Conservation (phyloP, 1,140 invertebrate genomes). For the Maconellicoccus hirsutus region DNA sequence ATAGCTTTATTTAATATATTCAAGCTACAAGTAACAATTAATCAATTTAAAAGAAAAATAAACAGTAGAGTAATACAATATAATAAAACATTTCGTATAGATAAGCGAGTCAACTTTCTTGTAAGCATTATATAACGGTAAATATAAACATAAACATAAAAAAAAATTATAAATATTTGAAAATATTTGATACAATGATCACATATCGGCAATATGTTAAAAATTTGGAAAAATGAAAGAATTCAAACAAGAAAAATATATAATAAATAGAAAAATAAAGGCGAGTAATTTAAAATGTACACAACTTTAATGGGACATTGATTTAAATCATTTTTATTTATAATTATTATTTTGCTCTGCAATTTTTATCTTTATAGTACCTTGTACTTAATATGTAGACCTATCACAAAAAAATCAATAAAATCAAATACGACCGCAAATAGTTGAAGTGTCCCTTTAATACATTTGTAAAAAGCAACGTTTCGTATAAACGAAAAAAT, state of each 20-base stretch:
- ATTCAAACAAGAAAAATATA: background rate
- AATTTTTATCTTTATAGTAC: too few relatives aligned
- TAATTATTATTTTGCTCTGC: too few relatives aligned
- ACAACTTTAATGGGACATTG: background rate
- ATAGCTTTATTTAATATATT: slow-evolving; percentile 6
- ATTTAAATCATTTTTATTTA: too few relatives aligned
- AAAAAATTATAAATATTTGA: background rate
- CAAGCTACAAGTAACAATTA: background rate
- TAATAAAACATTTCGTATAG: background rate
- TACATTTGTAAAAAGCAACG: too few relatives aligned
- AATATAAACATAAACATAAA: slow-evolving; percentile 1
- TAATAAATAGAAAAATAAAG: background rate
- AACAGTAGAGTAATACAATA: background rate
- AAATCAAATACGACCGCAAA: too few relatives aligned
- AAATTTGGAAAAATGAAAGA: background rate
- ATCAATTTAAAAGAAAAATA: background rate
- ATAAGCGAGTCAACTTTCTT: background rate
- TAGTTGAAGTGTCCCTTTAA: too few relatives aligned
- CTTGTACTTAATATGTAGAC: too few relatives aligned
- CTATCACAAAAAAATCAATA: too few relatives aligned
- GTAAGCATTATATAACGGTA: background rate
- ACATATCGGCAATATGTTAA: background rate
- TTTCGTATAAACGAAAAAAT: too few relatives aligned
- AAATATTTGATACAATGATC: slow-evolving; percentile 1
- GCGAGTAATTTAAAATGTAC: background rate